Evolutionary conservation across 2,113 vertebrate species (phyloP), one percentile per base, ranked within the genome.

Genomic region (Protobothrops mucrosquamatus): DNA sequence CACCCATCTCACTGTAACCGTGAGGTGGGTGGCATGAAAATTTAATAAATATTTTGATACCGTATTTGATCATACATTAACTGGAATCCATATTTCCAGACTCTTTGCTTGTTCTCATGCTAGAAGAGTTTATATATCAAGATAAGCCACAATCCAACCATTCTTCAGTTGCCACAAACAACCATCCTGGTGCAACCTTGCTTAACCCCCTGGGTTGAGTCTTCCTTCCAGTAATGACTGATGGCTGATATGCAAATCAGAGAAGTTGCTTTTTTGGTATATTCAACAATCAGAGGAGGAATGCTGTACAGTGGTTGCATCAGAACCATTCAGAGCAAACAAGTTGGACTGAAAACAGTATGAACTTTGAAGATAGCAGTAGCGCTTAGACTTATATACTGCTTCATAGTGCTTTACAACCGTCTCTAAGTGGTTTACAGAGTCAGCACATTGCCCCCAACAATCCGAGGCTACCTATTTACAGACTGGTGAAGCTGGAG

Each of bases 401-500:
- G 2, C 29, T 69, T 69, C 64, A 15, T 2, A 11, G 26, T 29
- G 61, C 26, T 64, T 64, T 29, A 64, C 3, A n/a, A 24, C 24
- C 2, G 24, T 61, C 9, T 61, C 9, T 61, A 61, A 61, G 24
- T 9, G 11, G 59, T 61, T 61, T 61, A 61, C 24, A 61, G 57
- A 59, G 24, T 61, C 24, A 61, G 12, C 29, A 69, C 15, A 69
- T n/a, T 69, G 11, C 61, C 11, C 29, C 26, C 61, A 69, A 69
- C 61, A 69, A 69, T 48, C 39, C 39, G 54, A 51, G 15, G 59
- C 39, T 22, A 11, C 18, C 15, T 22, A 39, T 57, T 91, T 22
- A 4, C 11, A 3, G 59, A 6, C 24, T 91, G 15, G 64, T 85
- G 89, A 91, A 93, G 46, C 93, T 89, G 92, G 95, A 94, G 93